Conservation (phyloP, 2,888 invertebrate genomes). For the Nemurella pictetii region DNA sequence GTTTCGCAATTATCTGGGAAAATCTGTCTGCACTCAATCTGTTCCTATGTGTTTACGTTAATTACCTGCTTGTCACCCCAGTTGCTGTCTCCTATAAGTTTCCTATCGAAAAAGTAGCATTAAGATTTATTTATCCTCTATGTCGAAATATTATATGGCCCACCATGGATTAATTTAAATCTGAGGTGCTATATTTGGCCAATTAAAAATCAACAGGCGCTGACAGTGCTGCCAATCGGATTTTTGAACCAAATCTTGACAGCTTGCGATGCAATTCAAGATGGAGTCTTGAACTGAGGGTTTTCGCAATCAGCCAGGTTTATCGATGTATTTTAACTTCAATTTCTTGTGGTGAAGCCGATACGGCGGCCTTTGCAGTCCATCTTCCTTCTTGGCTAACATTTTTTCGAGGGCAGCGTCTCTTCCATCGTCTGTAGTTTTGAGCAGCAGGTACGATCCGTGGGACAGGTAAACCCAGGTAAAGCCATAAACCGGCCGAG, state of each 20-base stretch:
- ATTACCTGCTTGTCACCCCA: background rate
- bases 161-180: background rate
- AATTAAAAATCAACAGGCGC: background rate
- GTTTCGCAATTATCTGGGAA: background rate
- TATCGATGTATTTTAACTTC: background rate
- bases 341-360: background rate
- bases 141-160: background rate
- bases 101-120: background rate
- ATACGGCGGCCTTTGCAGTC: background rate
- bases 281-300: background rate
- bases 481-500: background rate
- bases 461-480: background rate
- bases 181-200: background rate
- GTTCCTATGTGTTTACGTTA: background rate
- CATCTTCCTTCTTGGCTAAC: background rate
- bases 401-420: background rate
- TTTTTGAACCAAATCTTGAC: background rate
- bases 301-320: background rate
- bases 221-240: background rate
- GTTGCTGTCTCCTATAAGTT: background rate
- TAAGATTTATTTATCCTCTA: too few species aligned
- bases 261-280: background rate
- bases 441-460: background rate
- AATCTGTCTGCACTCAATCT: background rate
- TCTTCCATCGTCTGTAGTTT: background rate